A percentile compares a stretch with the other conserved stretches of the same genome.
phyloP scores from a whole-genome alignment of 2,113 vertebrate genomes.

The Lipophrys pholis region DNA sequence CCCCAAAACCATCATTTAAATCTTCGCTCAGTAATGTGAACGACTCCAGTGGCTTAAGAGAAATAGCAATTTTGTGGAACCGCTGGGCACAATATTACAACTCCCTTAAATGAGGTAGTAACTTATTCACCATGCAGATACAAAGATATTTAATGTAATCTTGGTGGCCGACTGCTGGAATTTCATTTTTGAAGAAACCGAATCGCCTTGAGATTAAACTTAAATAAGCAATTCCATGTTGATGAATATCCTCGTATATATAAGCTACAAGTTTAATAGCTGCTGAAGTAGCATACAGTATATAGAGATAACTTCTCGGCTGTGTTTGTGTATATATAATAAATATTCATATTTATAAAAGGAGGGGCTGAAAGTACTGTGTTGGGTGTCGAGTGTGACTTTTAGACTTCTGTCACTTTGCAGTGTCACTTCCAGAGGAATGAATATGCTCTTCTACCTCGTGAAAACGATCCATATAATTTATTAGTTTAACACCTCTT shows the following conservation, averaged over 20 bases:
- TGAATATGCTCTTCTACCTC: background rate
- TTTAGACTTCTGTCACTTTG: background rate
- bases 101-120: too few relatives aligned
- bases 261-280: background rate
- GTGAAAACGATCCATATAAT: background rate
- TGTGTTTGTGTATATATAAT: conserved; percentile 23
- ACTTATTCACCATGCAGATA: too few relatives aligned
- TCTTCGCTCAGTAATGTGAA: too few relatives aligned
- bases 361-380: conserved; percentile 14
- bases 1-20: too few relatives aligned
- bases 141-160: background rate
- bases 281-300: conserved; percentile 34
- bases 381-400: background rate
- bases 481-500: conserved; percentile 23
- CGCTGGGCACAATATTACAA: too few relatives aligned
- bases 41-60: too few relatives aligned
- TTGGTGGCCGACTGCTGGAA: background rate
- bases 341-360: conserved; percentile 5
- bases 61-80: too few relatives aligned
- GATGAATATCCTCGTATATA: conserved; percentile 31
- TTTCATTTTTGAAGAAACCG: conserved; percentile 9
- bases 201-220: conserved; percentile 22
- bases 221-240: conserved; percentile 19
- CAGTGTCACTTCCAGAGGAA: background rate
- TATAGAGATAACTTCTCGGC: conserved; percentile 11